Base-by-base conservation (phyloP, 2,113 vertebrate genomes). In the Paradoxurus hermaphroditus region DNA sequence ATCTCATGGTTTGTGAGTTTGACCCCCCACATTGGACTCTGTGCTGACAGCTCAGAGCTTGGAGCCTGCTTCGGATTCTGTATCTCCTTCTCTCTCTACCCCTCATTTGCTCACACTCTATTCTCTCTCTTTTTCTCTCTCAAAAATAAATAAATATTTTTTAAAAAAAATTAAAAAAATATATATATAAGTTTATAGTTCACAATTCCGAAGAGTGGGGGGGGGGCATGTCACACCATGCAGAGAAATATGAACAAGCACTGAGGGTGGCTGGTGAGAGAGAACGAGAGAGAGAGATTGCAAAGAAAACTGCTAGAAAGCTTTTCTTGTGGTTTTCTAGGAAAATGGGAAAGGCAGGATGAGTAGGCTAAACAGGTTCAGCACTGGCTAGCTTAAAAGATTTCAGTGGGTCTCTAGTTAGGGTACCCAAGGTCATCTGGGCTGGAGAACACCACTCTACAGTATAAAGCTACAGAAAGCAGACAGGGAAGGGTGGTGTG, bases 221-320 rank as follows among this genome's bases (percentile, higher is more conserved):
- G 56, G 0, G 16, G 23, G 10, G 18, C 3, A 2, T 44, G 36
- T 29, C 7, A 0, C 46, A 34, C 19, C 18, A 19, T 0, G 0
- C 14, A 27, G 14, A 9, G 1, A 7, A 8, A 85, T 15, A 16
- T 1, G 3, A 73, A 3, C 46, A 56, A 46, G 53, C 7, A 11
- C 1, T 0, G 11, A 51, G n/a, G 10, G 18, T 51, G 27, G n/a
- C 7, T 25, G 36, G 3, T 44, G 14, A 63, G 14, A 77, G 21
- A 29, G 8, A 25, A 9, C 27, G 53, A 41, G 27, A 19, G 39
- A 84, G 27, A n/a, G 0, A 59, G 31, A 2, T 41, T 56, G 21
- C n/a, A 41, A 44, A 7, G 5, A 31, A 7, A 46, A 62, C 13
- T 34, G 23, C 29, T 15, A 59, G 16, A 51, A 63, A 73, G 18